A percentile compares a stretch with the other conserved stretches of the same genome.
Conservation (phyloP, 2,113 vertebrate species). For the Reinhardtius hippoglossoides region DNA sequence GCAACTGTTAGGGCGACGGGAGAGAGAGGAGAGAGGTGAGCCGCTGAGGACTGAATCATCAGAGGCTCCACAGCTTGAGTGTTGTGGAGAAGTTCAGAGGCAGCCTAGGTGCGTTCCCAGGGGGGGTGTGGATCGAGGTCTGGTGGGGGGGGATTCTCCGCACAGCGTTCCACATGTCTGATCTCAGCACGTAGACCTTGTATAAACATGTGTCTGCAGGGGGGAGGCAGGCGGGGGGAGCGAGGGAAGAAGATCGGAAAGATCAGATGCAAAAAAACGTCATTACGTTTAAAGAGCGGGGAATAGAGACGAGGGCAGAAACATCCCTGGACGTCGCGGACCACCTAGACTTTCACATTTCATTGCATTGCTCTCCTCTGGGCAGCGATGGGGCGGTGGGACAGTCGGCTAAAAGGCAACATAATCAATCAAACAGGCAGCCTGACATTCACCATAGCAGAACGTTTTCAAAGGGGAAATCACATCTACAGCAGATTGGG, state of each 20-base stretch:
- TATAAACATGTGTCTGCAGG: constrained; percentile 71
- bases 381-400: constrained; percentile 62
- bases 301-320: constrained; percentile 33
- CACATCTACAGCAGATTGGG: constrained; percentile 30
- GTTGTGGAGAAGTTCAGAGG: constrained; percentile 57
- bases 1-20: constrained; percentile 39
- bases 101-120: constrained; percentile 29
- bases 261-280: constrained; percentile 42
- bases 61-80: constrained; percentile 42
- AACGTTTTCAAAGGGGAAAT: constrained; percentile 70
- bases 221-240: constrained; percentile 19
- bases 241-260: constrained; percentile 3
- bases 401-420: constrained; percentile 74
- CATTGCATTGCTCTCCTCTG: constrained; percentile 50
- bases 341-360: constrained; percentile 58
- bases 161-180: constrained; percentile 51
- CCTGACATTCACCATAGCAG: constrained; percentile 74
- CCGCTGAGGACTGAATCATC: constrained; percentile 40
- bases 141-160: constrained; percentile 57
- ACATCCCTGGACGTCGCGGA: constrained; percentile 55
- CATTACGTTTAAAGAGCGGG: constrained; percentile 42
- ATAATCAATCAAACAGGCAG: constrained; percentile 78
- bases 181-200: constrained; percentile 69
- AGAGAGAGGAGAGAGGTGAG: constrained; percentile 17
- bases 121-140: constrained; percentile 49